A percentile compares a stretch with the other conserved stretches of the same genome.
These are phyloP conservation scores for Epinotia brunnichana DNA, from an alignment of 2,888 invertebrate genomes.

Conservation along the genomic window DNA sequence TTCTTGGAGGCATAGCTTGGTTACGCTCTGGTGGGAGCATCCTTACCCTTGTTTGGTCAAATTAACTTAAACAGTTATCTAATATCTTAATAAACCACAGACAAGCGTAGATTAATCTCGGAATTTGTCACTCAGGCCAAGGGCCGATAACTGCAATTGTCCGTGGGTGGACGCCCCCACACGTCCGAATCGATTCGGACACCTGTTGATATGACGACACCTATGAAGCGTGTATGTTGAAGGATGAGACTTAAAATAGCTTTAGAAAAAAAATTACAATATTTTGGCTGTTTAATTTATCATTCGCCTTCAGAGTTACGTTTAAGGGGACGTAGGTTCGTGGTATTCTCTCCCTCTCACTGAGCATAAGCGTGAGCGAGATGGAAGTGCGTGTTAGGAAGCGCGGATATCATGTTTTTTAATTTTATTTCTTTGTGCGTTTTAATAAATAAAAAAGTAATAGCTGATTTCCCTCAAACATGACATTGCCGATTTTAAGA, in stretches of 20 bases:
- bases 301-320: neutral
- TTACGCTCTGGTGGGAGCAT: neutral
- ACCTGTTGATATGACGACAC: slow-evolving; percentile 52
- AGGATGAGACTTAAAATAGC: slow-evolving; percentile 27
- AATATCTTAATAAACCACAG: slow-evolving; percentile 17
- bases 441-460: too few relatives aligned
- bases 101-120: slow-evolving; percentile 16
- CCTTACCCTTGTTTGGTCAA: neutral
- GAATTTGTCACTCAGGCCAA: slow-evolving; percentile 38
- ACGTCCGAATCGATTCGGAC: slow-evolving; percentile 47
- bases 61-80: slow-evolving; percentile 2
- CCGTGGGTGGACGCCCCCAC: slow-evolving; percentile 52
- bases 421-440: too few relatives aligned
- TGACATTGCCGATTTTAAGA: too few relatives aligned
- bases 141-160: slow-evolving; percentile 28
- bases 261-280: neutral
- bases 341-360: too few relatives aligned
- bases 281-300: neutral
- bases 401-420: too few relatives aligned
- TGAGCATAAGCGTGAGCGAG: too few relatives aligned
- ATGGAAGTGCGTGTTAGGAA: too few relatives aligned
- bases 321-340: too few relatives aligned
- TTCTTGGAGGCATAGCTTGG: too few relatives aligned
- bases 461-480: too few relatives aligned
- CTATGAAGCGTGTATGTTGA: slow-evolving; percentile 16